Evolutionary conservation across 2,888 invertebrate genomes (phyloP), one percentile per base, ranked within the genome.

Genomic region (Tinea trinotella): DNA sequence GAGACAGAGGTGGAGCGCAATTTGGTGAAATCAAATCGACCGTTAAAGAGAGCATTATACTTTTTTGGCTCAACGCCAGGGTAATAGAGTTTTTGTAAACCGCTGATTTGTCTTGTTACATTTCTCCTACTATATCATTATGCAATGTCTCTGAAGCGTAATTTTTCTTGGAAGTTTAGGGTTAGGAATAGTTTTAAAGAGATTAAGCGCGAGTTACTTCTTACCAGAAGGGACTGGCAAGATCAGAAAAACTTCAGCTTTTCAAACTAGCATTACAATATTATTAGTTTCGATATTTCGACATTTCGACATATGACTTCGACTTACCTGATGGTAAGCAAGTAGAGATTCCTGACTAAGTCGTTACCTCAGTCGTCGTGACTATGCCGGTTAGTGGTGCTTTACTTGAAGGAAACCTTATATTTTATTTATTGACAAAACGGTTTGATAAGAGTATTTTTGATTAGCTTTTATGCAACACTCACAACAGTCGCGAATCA

Each of bases 71-170:
- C 6, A 9, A 9, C 13, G 50, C 50, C 50, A 50, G 24, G 24
- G 22, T 7, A 24, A 50, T 5, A 7, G 50, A 24, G 3, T 15
- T 50, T n/a, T 50, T 50, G 50, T 50, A 50, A 24, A 50, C 50
- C 24, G 22, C 24, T 50, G 50, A 50, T 24, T 50, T 50, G 24
- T 50, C 24, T 50, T 50, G 50, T 24, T 50, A 50, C 50, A 50
- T 2, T 50, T 46, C 46, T 17, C 46, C 46, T 19, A 2, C 17
- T 46, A 2, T 18, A 17, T 46, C 13, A 46, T 46, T 46, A 19
- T 46, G 19, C 46, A 46, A 46, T 10, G 46, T 46, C 46, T 46
- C 19, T 6, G 6, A 40, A 46, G 18, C 6, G 10, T 46, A 18
- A 46, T 46, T 46, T 46, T 46, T 46, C 46, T 46, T 46, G 17